A percentile compares a stretch with the other conserved stretches of the same genome.
Conservation (phyloP, 2,888 invertebrate species). For the Drosophila nr. perissopoda region DNA sequence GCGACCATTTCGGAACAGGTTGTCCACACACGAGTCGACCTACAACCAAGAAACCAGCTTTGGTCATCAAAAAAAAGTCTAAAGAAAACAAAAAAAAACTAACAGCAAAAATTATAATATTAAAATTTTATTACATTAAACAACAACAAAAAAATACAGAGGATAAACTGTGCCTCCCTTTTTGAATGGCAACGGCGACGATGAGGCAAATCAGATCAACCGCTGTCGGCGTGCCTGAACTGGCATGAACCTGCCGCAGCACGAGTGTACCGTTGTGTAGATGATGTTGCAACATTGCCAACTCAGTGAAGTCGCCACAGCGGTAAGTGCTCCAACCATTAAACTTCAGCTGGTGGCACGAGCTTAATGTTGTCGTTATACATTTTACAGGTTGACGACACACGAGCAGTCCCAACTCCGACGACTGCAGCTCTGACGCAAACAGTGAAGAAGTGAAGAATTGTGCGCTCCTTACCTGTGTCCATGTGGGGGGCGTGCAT, state of each 20-base stretch:
- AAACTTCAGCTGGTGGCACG: constrained; percentile 72
- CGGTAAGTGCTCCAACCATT: constrained; percentile 46
- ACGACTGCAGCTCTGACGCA: constrained; percentile 13
- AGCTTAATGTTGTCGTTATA: constrained; percentile 80
- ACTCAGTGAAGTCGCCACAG: constrained; percentile 28
- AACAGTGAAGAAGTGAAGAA: constrained; percentile 24
- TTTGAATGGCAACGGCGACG: constrained; percentile 7
- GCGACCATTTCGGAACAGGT: constrained; percentile 46
- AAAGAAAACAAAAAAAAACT: constrained; percentile 17
- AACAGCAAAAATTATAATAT: constrained; percentile 65
- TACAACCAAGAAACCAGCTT: constrained; percentile 45
- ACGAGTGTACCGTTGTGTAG: constrained; percentile 64
- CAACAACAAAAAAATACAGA: constrained; percentile 10
- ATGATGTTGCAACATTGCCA: constrained; percentile 64
- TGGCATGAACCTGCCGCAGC: constrained; percentile 69
- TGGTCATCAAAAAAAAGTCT: constrained; percentile 2
- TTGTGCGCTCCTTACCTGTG: constrained; percentile 23
- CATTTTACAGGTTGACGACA: constrained; percentile 77
- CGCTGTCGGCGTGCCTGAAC: constrained; percentile 61
- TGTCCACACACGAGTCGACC: constrained; percentile 37
- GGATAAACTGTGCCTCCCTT: constrained; percentile 14
- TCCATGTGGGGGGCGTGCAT: constrained; percentile 62
- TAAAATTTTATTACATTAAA: constrained; percentile 54
- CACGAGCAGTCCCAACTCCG: constrained; percentile 35
- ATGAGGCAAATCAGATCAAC: constrained; percentile 73